Base-by-base conservation (phyloP, 2,888 invertebrate genomes). In the Teleiodes luculella region DNA sequence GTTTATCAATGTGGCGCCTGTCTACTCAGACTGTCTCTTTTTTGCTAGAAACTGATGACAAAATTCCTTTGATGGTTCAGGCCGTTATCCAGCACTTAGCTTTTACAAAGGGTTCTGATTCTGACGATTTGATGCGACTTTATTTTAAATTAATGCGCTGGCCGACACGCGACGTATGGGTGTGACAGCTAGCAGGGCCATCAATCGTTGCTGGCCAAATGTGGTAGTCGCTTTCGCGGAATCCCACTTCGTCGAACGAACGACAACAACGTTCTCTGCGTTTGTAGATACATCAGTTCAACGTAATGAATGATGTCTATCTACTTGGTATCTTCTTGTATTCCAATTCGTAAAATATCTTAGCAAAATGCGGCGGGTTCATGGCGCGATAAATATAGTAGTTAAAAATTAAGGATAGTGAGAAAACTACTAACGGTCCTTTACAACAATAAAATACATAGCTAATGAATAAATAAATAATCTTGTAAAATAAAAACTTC, bases 1-100 rank as follows among this genome's bases (percentile, higher is more conserved):
- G 67, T 74, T 48, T 77, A 77, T 74, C 72, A 66, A 61, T 49
- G 59, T 78, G 82, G 80, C 83, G 82, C 83, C 82, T 72, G 74
- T 64, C 69, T 63, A n/a, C n/a, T n/a, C n/a, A n/a, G 41, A 54
- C 47, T 51, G 36, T 46, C 67, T 70, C n/a, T 76, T 80, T 80
- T 79, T 73, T 54, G 55, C 46, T 39, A 31, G 14, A 33, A 33
- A 30, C 11, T 36, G 48, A 35, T 41, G 39, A 37, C 35, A 20
- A 18, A 39, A 48, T 53, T 45, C 45, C 31, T 53, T 56, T 52
- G 52, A 37, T 14, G 33, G 24, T 13, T 30, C 45, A 20, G 10
- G 13, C 20, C 43, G n/a, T 39, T 43, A 52, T 4, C 35, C 18
- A n/a, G 6, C 47, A 30, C 33, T 52, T 37, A 52, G 49, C 8